Conservation (phyloP, 2,888 invertebrate genomes). For the Deilephila elpenor region DNA sequence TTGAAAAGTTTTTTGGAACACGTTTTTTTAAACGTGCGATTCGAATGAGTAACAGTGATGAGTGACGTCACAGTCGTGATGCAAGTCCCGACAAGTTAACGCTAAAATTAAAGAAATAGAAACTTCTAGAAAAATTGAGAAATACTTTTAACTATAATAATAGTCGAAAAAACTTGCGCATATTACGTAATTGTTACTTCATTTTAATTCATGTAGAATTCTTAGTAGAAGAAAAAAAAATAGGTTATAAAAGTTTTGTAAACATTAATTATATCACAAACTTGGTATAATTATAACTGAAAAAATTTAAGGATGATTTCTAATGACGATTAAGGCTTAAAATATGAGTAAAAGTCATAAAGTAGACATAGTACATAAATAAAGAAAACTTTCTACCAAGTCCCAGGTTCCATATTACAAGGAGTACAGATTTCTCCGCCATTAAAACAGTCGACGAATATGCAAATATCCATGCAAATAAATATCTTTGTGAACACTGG, state of each 20-base stretch:
- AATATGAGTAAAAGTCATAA: neutral
- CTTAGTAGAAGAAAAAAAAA: no score
- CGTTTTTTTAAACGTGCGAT: neutral
- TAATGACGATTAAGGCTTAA: neutral
- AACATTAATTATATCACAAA: neutral
- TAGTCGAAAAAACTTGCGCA: neutral
- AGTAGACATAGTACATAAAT: neutral
- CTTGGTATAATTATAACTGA: no score
- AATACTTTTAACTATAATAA: neutral
- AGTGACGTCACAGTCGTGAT: slow-evolving; percentile 13
- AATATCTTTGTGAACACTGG: slow-evolving; percentile 69
- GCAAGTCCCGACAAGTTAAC: slow-evolving; percentile 21
- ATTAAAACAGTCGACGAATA: slow-evolving; percentile 42
- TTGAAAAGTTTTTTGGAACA: neutral
- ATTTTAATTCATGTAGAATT: neutral
- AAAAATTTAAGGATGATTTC: no score
- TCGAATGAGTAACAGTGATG: slow-evolving; percentile 16
- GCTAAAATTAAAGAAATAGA: neutral
- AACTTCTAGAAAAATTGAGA: slow-evolving; percentile 11
- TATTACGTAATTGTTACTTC: neutral
- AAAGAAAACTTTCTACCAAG: slow-evolving; percentile 2
- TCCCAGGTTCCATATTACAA: neutral
- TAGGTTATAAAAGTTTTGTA: slow-evolving; percentile 16
- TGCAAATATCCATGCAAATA: slow-evolving; percentile 61
- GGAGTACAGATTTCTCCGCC: slow-evolving; percentile 40